A percentile compares a stretch with the other conserved stretches of the same genome.
phyloP scores from a whole-genome alignment of 2,888 invertebrate genomes.

The Frankliniella intonsa region DNA sequence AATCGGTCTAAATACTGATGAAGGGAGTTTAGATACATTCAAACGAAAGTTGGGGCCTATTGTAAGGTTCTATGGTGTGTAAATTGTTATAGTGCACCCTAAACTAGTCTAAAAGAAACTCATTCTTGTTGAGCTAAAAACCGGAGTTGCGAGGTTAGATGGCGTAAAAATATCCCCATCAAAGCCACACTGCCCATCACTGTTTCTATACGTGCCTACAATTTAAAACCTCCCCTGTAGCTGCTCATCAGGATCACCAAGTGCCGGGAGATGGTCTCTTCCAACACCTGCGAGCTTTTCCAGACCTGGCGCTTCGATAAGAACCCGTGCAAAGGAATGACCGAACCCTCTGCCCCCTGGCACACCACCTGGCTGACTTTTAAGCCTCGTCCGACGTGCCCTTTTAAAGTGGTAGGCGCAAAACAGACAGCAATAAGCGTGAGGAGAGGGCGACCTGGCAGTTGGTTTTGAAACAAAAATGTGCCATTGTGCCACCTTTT shows the following conservation, averaged over 20 bases:
- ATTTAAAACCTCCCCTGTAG: too few relatives aligned
- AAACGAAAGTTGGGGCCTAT: too few relatives aligned
- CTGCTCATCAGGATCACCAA: background rate
- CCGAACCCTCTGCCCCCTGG: background rate
- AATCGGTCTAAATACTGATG: too few relatives aligned
- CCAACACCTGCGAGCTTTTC: background rate
- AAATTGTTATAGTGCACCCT: too few relatives aligned
- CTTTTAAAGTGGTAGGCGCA: background rate
- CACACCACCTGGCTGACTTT: background rate
- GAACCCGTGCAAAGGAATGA: background rate
- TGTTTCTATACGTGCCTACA: too few relatives aligned
- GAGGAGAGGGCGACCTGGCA: background rate
- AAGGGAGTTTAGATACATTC: too few relatives aligned
- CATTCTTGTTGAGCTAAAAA: too few relatives aligned
- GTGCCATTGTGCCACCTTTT: background rate
- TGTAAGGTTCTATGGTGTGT: too few relatives aligned
- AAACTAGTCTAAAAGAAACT: too few relatives aligned
- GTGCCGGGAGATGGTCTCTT: background rate
- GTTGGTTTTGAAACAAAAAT: background rate
- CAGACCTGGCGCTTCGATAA: background rate
- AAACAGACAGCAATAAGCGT: background rate
- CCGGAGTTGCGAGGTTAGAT: too few relatives aligned
- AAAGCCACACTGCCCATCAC: too few relatives aligned
- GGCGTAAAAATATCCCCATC: too few relatives aligned
- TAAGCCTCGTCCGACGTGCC: background rate